Evolutionary conservation across 2,113 vertebrate genomes (phyloP).

Genomic region (Dromiciops gliroides): DNA sequence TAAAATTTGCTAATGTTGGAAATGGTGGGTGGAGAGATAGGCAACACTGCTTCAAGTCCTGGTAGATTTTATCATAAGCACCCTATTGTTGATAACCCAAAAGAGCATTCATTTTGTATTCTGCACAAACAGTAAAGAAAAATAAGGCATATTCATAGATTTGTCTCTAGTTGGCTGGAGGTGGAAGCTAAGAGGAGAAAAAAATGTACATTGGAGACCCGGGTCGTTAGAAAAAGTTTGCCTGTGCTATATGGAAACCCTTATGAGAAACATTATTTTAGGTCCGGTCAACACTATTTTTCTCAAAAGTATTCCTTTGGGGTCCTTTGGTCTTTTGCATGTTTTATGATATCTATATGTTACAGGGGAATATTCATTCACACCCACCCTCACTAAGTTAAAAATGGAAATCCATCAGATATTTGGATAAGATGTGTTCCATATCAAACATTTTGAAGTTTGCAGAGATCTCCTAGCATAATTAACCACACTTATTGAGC

Average conservation of each 20-base stretch:
- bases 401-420: conserved; percentile 22
- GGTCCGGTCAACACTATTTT: conserved; percentile 51
- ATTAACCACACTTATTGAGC: neutral
- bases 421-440: conserved; percentile 38
- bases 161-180: neutral
- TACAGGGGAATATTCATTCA: conserved; percentile 47
- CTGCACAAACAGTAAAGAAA: neutral
- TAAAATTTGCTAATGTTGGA: neutral
- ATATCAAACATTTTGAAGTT: conserved; percentile 45
- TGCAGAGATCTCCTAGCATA: conserved; percentile 41
- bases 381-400: conserved; percentile 18
- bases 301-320: conserved; percentile 51
- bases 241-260: neutral
- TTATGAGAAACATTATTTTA: rapidly evolving
- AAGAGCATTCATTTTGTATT: neutral
- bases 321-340: neutral
- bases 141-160: neutral
- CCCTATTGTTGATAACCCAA: neutral
- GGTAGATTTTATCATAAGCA: neutral
- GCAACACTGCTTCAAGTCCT: neutral
- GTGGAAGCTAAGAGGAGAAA: neutral
- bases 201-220: neutral
- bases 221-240: neutral
- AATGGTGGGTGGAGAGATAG: neutral
- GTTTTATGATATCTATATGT: conserved; percentile 51